Conservation (phyloP, 2,888 invertebrate genomes). For the Stenolophus ochropezus region DNA sequence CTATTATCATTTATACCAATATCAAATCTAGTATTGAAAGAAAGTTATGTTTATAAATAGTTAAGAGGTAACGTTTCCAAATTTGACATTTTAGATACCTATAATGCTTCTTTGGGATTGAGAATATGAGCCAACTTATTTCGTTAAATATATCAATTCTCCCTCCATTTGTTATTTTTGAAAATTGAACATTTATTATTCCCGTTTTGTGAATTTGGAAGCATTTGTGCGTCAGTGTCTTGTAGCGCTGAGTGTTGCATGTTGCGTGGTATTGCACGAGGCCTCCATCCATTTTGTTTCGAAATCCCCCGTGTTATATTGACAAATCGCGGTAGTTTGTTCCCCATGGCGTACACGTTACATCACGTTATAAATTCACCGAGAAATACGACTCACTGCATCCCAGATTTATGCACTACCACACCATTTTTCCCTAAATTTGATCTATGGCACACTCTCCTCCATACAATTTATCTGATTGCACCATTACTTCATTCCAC, state of each 20-base stretch:
- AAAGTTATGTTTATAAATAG: too few species aligned
- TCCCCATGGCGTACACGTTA: conserved; percentile 47
- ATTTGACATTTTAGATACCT: too few species aligned
- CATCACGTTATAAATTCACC: conserved; percentile 53
- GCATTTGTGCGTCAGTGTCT: not conserved
- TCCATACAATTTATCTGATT: not conserved
- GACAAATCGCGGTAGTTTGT: conserved; percentile 56
- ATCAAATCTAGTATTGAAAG: too few species aligned
- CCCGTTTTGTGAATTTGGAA: too few species aligned
- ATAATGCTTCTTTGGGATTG: too few species aligned
- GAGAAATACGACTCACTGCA: conserved; percentile 14
- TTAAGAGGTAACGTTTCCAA: too few species aligned
- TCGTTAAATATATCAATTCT: too few species aligned
- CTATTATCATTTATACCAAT: too few species aligned
- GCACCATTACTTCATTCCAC: not conserved
- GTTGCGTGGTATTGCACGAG: conserved; percentile 26
- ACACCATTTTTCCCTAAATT: not conserved
- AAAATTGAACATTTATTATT: too few species aligned
- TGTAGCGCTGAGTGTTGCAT: not conserved
- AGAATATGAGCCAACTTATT: too few species aligned
- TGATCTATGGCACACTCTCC: not conserved
- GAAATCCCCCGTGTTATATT: conserved; percentile 53
- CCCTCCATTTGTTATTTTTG: too few species aligned
- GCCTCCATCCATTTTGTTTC: conserved; percentile 38
- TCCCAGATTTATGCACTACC: not conserved